These are phyloP conservation scores for Megaceryle alcyon DNA, from an alignment of 2,797 vertebrate species.

Conservation along the genomic window DNA sequence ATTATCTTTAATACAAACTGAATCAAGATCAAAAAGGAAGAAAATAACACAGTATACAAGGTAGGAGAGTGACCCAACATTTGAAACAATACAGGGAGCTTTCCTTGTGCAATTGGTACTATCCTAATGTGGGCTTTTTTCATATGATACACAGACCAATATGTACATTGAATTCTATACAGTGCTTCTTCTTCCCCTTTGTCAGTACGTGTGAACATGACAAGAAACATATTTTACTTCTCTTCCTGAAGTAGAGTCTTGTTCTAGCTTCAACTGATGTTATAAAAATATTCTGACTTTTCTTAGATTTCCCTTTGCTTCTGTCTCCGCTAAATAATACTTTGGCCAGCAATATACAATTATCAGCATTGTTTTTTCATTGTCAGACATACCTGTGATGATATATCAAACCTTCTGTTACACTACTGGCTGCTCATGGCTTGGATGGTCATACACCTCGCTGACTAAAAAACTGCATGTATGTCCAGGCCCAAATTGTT, in stretches of 20 bases:
- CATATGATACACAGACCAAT: not conserved
- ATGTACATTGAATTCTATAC: not conserved
- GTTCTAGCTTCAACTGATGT: not conserved
- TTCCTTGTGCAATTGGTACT: not conserved
- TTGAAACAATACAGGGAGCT: not conserved
- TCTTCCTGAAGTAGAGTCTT: not conserved
- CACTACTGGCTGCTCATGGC: not conserved
- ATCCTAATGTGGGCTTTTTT: not conserved
- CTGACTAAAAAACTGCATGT: no score
- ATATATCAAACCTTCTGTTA: not conserved
- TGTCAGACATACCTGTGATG: not conserved
- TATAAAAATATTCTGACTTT: not conserved
- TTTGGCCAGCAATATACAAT: not conserved
- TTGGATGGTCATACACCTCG: no score
- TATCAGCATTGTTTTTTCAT: not conserved
- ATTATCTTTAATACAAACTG: not conserved
- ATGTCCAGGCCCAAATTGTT: no score
- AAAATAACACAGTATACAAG: not conserved
- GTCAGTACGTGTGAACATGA: not conserved
- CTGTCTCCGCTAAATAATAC: not conserved
- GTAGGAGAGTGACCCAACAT: not conserved
- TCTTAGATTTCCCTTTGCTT: not conserved
- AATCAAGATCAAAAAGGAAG: constrained; percentile 5
- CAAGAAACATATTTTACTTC: not conserved
- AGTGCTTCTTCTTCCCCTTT: not conserved